Conservation (phyloP, 2,797 vertebrate genomes). For the Chelon labrosus region DNA sequence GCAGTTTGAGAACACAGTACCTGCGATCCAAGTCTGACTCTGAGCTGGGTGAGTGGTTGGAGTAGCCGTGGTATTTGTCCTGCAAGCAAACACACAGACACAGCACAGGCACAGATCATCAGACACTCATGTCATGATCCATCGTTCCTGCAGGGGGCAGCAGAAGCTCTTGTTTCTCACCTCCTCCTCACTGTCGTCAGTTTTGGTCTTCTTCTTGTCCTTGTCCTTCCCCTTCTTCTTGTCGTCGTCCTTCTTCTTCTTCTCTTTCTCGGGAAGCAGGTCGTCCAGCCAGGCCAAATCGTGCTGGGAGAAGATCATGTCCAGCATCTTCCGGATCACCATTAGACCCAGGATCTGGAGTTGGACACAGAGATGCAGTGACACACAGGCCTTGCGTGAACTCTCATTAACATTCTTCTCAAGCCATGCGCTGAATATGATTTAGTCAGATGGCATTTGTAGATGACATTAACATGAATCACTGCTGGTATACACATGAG, state of each 20-base stretch:
- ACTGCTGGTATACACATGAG: constrained; percentile 2
- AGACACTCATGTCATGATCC: constrained; percentile 1
- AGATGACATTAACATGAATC: constrained; percentile 18
- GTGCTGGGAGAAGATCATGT: constrained; percentile 95
- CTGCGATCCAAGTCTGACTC: constrained; percentile 94
- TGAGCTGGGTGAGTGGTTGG: constrained; percentile 88
- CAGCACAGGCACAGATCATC: constrained; percentile 9
- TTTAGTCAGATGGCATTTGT: constrained; percentile 27
- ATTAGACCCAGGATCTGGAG: constrained; percentile 93
- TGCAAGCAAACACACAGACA: constrained; percentile 64
- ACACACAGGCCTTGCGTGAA: background rate
- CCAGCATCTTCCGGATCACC: constrained; percentile 92
- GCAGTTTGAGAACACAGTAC: constrained; percentile 89
- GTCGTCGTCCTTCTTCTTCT: constrained; percentile 91
- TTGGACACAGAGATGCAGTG: background rate
- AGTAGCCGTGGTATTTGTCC: constrained; percentile 90
- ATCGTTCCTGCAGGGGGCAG: constrained; percentile 70
- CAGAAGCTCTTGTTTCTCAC: constrained; percentile 65
- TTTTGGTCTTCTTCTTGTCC: constrained; percentile 83
- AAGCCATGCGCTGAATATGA: constrained; percentile 2
- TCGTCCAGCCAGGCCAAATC: constrained; percentile 97
- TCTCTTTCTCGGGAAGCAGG: constrained; percentile 94
- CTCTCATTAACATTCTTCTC: constrained; percentile 10
- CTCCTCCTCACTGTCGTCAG: constrained; percentile 85
- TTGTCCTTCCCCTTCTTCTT: constrained; percentile 86